These are phyloP conservation scores for Catostylus mosaicus DNA, from an alignment of 30 jellyfish, hydroid and myxozoan species.

Conservation along the genomic window DNA sequence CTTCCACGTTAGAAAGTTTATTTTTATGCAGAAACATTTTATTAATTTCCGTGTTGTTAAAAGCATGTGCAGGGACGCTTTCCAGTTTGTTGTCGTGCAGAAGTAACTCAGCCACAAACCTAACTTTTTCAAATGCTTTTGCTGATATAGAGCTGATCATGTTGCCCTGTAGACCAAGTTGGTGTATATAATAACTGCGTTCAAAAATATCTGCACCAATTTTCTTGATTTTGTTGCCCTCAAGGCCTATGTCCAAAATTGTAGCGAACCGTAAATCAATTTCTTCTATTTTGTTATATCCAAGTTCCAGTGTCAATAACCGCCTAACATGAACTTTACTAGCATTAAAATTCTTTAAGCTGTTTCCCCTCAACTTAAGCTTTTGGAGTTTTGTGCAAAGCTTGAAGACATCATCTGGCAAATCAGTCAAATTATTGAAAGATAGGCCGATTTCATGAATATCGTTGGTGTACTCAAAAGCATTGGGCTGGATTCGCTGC, in stretches of 20 bases:
- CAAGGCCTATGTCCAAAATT: not conserved
- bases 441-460: not conserved
- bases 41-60: not conserved
- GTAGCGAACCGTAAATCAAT: not conserved
- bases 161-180: not conserved
- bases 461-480: constrained; percentile 2
- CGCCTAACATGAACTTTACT: not conserved
- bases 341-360: not conserved
- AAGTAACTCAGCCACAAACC: not conserved
- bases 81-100: not conserved
- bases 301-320: not conserved
- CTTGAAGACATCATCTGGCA: constrained; percentile 11
- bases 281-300: not conserved
- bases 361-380: not conserved
- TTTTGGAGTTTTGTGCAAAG: not conserved
- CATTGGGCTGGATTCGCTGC: not conserved
- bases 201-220: not conserved
- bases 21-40: not conserved
- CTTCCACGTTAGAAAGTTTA: not conserved
- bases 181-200: not conserved
- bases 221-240: not conserved
- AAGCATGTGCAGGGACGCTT: not conserved
- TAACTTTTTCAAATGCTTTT: not conserved
- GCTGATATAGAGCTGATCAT: not conserved
- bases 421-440: not conserved